A percentile compares a stretch with the other conserved stretches of the same genome.
phyloP scores from a whole-genome alignment of 2,888 invertebrate species.

The Drosophila greeni region DNA sequence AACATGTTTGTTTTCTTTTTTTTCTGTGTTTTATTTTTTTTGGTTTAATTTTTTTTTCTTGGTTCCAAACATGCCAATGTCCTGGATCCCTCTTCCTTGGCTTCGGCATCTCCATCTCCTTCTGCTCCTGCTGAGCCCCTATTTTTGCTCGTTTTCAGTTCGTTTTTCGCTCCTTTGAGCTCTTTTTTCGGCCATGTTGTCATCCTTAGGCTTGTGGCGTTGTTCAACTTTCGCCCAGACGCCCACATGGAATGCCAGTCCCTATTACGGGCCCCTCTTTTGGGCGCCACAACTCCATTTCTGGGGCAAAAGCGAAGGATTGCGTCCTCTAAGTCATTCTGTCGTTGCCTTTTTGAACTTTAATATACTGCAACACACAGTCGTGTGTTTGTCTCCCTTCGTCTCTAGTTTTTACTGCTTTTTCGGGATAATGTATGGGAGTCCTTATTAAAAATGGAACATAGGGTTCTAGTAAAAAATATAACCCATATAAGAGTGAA shows the following conservation, averaged over 20 bases:
- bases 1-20: constrained; percentile 22
- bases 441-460: background rate
- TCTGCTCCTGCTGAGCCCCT: constrained; percentile 6
- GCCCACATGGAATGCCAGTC: constrained; percentile 47
- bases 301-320: constrained; percentile 15
- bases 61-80: constrained; percentile 36
- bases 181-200: constrained; percentile 39
- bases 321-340: constrained; percentile 36
- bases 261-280: background rate
- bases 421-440: background rate
- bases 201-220: constrained; percentile 58
- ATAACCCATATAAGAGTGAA: too few relatives aligned
- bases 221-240: constrained; percentile 53
- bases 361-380: constrained; percentile 48
- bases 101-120: constrained; percentile 25
- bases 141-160: constrained; percentile 13
- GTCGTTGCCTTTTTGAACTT: constrained; percentile 46
- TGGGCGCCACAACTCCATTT: constrained; percentile 3
- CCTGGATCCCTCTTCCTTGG: constrained; percentile 12
- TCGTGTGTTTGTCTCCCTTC: constrained; percentile 27
- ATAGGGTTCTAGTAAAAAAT: background rate
- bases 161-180: constrained; percentile 30
- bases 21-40: too few relatives aligned
- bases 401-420: constrained; percentile 5
- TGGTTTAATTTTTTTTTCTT: constrained; percentile 6